A percentile compares a stretch with the other conserved stretches of the same genome.
Conservation (phyloP, 2,797 vertebrate genomes). For the Notamacropus eugenii region DNA sequence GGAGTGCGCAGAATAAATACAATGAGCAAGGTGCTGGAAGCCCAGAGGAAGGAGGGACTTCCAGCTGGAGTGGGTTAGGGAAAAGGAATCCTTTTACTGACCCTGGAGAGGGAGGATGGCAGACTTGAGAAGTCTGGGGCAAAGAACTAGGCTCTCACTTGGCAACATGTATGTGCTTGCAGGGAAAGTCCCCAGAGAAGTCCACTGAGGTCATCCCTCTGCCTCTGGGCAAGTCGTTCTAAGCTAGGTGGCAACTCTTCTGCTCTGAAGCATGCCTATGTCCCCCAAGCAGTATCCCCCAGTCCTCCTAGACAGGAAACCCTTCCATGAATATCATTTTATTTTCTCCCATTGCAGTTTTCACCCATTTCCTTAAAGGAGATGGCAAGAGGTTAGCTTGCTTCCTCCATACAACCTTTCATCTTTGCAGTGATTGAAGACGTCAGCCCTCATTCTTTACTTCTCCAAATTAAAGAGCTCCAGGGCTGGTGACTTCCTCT, state of each 20-base stretch:
- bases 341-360: neutral
- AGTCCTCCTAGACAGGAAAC: neutral
- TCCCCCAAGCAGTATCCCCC: neutral
- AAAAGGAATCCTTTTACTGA: neutral
- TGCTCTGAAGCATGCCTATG: neutral
- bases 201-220: neutral
- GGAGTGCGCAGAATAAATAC: neutral
- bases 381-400: neutral
- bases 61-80: neutral
- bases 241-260: neutral
- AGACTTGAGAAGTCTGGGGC: neutral
- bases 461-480: neutral
- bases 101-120: neutral
- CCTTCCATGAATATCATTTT: neutral
- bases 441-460: neutral
- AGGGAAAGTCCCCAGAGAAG: neutral
- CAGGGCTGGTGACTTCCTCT: neutral
- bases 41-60: neutral
- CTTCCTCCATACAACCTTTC: neutral
- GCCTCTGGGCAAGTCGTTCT: neutral
- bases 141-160: neutral
- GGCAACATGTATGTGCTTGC: neutral
- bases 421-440: neutral
- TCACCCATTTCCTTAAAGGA: neutral
- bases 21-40: neutral